These are phyloP conservation scores for Drosophila pseudoobscura DNA, from an alignment of 1,140 invertebrate species.

Conservation along the genomic window DNA sequence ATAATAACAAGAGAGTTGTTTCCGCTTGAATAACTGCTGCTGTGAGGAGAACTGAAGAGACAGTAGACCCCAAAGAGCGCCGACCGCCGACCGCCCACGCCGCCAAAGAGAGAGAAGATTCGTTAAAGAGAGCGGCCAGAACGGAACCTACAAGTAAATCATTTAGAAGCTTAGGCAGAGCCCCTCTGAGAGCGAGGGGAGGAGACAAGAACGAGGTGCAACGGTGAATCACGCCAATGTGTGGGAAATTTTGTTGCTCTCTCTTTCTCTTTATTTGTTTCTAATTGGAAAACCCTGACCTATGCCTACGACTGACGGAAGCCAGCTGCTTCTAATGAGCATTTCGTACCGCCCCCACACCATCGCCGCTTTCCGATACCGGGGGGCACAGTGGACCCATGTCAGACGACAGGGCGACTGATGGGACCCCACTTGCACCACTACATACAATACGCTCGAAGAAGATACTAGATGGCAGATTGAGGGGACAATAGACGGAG, in stretches of 20 bases:
- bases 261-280: constrained; percentile 20
- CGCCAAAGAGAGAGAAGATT: not conserved
- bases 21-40: constrained; percentile 39
- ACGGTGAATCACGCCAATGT: constrained; percentile 12
- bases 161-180: constrained; percentile 35
- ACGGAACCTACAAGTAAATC: constrained; percentile 32
- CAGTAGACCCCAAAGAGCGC: constrained; percentile 8
- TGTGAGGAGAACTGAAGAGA: not conserved
- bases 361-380: too few relatives aligned
- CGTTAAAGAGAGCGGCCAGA: constrained; percentile 19
- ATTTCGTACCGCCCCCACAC: too few relatives aligned
- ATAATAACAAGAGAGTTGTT: constrained; percentile 27
- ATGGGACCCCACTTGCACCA: too few relatives aligned
- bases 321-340: constrained; percentile 17
- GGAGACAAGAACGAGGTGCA: not conserved
- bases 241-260: constrained; percentile 25
- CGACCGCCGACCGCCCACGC: not conserved
- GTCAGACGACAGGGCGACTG: too few relatives aligned
- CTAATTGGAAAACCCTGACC: constrained; percentile 69
- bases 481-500: too few relatives aligned
- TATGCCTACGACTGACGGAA: constrained; percentile 47
- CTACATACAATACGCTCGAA: too few relatives aligned
- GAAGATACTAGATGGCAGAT: too few relatives aligned
- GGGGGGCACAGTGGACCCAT: not conserved
- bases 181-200: not conserved